phyloP scores from a whole-genome alignment of 2,797 vertebrate genomes.

The Zalophus californianus region DNA sequence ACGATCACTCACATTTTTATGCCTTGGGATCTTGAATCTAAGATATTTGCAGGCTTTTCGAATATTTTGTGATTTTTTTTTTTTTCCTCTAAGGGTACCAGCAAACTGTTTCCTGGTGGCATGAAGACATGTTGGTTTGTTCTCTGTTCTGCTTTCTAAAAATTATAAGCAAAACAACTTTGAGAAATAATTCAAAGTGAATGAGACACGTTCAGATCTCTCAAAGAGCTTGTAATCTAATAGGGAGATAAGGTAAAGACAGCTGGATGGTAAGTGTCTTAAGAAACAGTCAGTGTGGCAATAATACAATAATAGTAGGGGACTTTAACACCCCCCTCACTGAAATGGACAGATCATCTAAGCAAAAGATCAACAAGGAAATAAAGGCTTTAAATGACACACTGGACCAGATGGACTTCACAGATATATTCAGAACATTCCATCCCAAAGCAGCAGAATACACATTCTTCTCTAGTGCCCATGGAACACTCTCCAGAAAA shows the following conservation, averaged over 20 bases:
- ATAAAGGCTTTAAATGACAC: too few relatives aligned
- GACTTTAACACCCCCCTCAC: too few relatives aligned
- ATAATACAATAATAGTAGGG: too few relatives aligned
- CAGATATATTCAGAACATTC: too few relatives aligned
- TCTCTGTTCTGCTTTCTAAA: not conserved
- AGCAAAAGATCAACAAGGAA: too few relatives aligned
- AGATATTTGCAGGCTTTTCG: not conserved
- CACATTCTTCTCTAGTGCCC: too few relatives aligned
- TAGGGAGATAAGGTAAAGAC: not conserved
- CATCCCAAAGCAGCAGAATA: too few relatives aligned
- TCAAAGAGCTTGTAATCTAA: not conserved
- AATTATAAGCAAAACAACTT: conserved; percentile 34
- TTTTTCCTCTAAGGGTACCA: not conserved
- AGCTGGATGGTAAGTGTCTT: not conserved
- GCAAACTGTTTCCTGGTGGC: not conserved
- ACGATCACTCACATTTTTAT: not conserved
- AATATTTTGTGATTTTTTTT: not conserved
- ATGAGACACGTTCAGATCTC: not conserved
- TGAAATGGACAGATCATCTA: too few relatives aligned
- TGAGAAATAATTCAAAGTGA: conserved; percentile 37
- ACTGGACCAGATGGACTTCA: too few relatives aligned
- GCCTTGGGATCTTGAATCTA: conserved; percentile 37
- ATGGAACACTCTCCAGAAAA: too few relatives aligned
- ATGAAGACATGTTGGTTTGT: not conserved
- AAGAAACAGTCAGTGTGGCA: not conserved